Conservation (phyloP, 2,797 vertebrate genomes). For the Furcifer pardalis region DNA sequence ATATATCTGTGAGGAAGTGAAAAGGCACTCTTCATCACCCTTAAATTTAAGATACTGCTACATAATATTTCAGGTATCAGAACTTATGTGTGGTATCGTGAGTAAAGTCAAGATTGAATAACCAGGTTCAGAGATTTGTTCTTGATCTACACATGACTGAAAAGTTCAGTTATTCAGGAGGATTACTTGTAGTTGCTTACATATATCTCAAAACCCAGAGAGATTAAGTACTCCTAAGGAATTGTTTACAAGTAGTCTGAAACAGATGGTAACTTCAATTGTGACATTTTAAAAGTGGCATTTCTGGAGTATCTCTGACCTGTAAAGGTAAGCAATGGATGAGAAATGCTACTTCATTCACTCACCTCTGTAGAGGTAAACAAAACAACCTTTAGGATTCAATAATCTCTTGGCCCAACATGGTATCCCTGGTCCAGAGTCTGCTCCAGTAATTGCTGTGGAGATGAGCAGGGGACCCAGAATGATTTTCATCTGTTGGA, state of each 20-base stretch:
- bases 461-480: background rate
- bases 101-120: background rate
- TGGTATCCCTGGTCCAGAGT: background rate
- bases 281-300: background rate
- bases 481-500: background rate
- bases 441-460: background rate
- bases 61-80: background rate
- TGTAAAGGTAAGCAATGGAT: background rate
- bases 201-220: background rate
- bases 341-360: background rate
- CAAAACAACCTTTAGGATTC: too few species aligned
- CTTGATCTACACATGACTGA: background rate
- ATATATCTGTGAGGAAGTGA: background rate
- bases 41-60: background rate
- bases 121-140: background rate
- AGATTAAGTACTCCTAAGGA: background rate
- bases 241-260: background rate
- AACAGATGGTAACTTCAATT: background rate
- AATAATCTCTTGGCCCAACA: background rate
- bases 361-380: background rate
- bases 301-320: background rate
- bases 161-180: background rate
- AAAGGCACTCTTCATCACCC: background rate
- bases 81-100: background rate
- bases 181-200: background rate